Conservation (phyloP, 2,797 vertebrate genomes). For the Melanogrammus aeglefinus region DNA sequence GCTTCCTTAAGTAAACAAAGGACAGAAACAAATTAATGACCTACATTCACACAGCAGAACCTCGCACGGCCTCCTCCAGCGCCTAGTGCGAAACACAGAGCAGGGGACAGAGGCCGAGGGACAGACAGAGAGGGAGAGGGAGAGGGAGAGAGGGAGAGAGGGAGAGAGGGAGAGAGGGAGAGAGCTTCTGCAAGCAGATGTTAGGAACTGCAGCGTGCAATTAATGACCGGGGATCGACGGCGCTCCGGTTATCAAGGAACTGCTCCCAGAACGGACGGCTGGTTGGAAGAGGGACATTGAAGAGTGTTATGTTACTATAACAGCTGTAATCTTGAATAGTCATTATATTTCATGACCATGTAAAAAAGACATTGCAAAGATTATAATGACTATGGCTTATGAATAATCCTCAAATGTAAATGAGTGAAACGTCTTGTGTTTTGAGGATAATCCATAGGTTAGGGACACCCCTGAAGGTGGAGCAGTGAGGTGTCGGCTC, state of each 20-base stretch:
- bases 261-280: not conserved
- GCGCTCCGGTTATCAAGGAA: not conserved
- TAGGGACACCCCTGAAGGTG: too few species aligned
- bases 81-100: constrained; percentile 9
- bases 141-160: not conserved
- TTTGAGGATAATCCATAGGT: too few species aligned
- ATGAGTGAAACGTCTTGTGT: too few species aligned
- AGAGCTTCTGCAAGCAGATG: constrained; percentile 92
- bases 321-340: too few species aligned
- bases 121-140: not conserved
- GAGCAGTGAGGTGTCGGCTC: too few species aligned
- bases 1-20: constrained; percentile 99
- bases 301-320: not conserved
- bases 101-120: not conserved
- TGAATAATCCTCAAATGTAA: too few species aligned
- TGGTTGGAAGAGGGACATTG: not conserved
- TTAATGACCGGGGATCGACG: constrained; percentile 62
- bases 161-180: constrained; percentile 53
- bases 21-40: constrained; percentile 99
- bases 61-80: constrained; percentile 76
- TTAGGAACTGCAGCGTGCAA: constrained; percentile 72
- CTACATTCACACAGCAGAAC: constrained; percentile 91
- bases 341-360: too few species aligned
- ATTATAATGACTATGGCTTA: too few species aligned
- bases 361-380: too few species aligned